phyloP scores from a whole-genome alignment of 2,113 vertebrate species.

The Acinonyx jubatus region DNA sequence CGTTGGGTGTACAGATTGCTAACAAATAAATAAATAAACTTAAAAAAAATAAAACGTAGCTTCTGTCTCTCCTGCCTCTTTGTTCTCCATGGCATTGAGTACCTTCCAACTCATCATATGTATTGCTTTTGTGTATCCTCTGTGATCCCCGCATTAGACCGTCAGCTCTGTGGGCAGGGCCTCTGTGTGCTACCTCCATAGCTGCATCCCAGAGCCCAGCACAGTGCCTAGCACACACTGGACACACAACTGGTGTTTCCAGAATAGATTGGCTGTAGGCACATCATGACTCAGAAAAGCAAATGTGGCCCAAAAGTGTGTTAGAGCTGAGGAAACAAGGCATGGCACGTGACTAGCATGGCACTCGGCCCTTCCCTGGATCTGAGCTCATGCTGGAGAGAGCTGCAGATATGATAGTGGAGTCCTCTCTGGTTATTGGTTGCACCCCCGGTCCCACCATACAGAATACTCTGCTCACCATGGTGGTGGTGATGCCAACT shows the following conservation, averaged over 20 bases:
- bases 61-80: not conserved
- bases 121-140: not conserved
- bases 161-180: not conserved
- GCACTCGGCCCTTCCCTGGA: not conserved
- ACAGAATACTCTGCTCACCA: not conserved
- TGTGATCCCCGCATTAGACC: not conserved
- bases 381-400: not conserved
- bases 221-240: not conserved
- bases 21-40: not conserved
- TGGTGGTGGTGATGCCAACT: not conserved
- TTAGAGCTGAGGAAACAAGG: not conserved
- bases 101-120: not conserved
- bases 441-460: not conserved
- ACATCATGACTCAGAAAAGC: not conserved
- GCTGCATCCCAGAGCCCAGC: not conserved
- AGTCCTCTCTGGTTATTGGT: not conserved
- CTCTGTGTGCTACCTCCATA: not conserved
- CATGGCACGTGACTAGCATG: not conserved
- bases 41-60: not conserved
- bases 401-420: not conserved
- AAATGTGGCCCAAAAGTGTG: not conserved
- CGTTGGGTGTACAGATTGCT: not conserved
- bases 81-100: not conserved
- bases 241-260: not conserved
- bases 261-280: not conserved